Base-by-base conservation (phyloP, 2,888 invertebrate genomes). In the Alviniconcha strummeri region DNA sequence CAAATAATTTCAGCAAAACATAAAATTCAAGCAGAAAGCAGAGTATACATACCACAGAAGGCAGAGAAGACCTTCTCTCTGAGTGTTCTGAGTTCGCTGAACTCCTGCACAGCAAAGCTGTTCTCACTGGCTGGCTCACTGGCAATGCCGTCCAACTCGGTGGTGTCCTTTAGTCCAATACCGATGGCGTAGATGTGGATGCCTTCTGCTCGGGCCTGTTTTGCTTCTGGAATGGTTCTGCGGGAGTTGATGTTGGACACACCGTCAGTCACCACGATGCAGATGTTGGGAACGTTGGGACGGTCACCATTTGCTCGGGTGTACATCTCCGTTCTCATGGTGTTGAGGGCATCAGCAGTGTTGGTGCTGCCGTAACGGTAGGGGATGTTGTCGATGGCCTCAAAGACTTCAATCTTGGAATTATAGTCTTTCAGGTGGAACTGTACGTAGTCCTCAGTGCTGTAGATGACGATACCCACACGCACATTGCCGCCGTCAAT, bases 191-290 rank as follows among this genome's bases (percentile, higher is more conserved):
- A 90, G 81, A 91, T 86, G 77, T 85, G 85, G 36, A 91, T 90
- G n/a, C 88, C 89, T 54, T 84, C 86, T 19, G 81, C 83, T 55
- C 89, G 86, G 55, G 91, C 88, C 54, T 83, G 54, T 60, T 89
- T 87, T 11, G 92, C 91, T 83, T 91, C 90, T 5, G 89, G 89
- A 54, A 90, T 81, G 5, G 91, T 91, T 79, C 85, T 84, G 67
- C 89, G 86, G 4, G 88, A 87, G 77, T 92, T 89, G 74, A 92
- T 91, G 86, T 92, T 92, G 15, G 92, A 92, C 17, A 90, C 90
- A 15, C 93, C 93, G 84, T 93, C 93, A 19, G 92, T 92, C 54
- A 93, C 87, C 74, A 93, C 84, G 56, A 93, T 89, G n/a, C 87
- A 90, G 82, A 91, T 86, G 83, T 92, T 90, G 17, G 87, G 87